A percentile compares a stretch with the other conserved stretches of the same genome.
Conservation (phyloP, 2,797 vertebrate species). For the Adelosebastes latens region DNA sequence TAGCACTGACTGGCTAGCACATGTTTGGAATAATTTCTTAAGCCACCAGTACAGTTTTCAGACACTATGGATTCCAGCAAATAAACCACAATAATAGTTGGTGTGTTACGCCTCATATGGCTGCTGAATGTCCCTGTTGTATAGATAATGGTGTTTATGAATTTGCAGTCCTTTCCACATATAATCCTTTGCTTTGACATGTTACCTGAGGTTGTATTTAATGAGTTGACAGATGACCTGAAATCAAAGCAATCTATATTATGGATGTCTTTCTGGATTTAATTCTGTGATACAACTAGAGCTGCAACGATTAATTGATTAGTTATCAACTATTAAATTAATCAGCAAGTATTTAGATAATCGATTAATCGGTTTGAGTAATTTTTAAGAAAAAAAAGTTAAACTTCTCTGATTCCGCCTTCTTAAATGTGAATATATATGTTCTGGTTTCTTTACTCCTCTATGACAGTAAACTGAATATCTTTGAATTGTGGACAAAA, state of each 20-base stretch:
- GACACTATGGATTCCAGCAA: not conserved
- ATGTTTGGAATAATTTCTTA: constrained; percentile 25
- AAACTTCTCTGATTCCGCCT: not conserved
- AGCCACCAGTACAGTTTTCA: not conserved
- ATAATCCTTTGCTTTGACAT: not conserved
- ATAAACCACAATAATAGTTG: not conserved
- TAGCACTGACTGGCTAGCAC: constrained; percentile 27
- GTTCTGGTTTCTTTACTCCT: not conserved
- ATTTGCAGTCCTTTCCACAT: not conserved
- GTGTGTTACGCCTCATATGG: not conserved
- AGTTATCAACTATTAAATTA: no score
- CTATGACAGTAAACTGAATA: not conserved
- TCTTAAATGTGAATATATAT: not conserved
- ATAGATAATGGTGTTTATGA: not conserved
- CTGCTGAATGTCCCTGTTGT: not conserved
- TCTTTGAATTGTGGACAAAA: no score
- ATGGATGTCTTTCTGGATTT: not conserved
- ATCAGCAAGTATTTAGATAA: no score
- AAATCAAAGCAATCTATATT: not conserved
- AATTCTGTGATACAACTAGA: not conserved
- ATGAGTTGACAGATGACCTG: not conserved
- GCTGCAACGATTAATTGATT: no score
- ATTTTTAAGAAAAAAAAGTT: no score
- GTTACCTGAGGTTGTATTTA: not conserved
- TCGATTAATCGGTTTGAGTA: no score